These are phyloP conservation scores for Allolobophora icterica DNA, from an alignment of 2,888 invertebrate genomes.

Conservation along the genomic window DNA sequence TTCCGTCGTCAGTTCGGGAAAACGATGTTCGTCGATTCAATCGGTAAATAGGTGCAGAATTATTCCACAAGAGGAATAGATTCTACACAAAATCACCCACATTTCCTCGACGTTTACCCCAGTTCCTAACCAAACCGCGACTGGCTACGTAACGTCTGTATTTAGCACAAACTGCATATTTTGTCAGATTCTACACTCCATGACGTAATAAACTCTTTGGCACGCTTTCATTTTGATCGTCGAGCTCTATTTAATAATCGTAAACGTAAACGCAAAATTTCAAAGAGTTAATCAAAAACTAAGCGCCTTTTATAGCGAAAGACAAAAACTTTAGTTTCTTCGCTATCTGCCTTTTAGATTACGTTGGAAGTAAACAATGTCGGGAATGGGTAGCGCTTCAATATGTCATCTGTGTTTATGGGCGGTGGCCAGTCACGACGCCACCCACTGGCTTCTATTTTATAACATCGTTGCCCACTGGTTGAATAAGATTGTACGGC, in stretches of 20 bases:
- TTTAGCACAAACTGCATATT: background rate
- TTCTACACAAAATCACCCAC: background rate
- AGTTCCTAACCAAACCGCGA: background rate
- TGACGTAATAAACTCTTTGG: background rate
- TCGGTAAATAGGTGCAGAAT: background rate
- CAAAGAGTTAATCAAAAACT: too few species aligned
- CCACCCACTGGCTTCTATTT: too few species aligned
- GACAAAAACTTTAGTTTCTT: too few species aligned
- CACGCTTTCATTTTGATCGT: background rate
- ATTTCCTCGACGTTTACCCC: background rate
- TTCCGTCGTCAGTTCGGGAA: background rate
- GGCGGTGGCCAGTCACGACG: conserved; percentile 12
- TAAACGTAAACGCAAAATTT: too few species aligned
- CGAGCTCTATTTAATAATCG: background rate
- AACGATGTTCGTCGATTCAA: background rate
- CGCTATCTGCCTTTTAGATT: background rate
- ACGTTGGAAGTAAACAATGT: background rate
- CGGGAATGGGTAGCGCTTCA: background rate
- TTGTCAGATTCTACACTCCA: background rate
- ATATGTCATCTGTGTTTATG: conserved; percentile 26
- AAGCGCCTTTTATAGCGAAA: too few species aligned
- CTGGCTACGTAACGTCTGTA: background rate
- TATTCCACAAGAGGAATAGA: background rate
- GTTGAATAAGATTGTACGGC: too few species aligned
- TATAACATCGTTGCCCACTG: too few species aligned